Conservation (phyloP, 2,888 invertebrate species). For the Lysandra bellargus region DNA sequence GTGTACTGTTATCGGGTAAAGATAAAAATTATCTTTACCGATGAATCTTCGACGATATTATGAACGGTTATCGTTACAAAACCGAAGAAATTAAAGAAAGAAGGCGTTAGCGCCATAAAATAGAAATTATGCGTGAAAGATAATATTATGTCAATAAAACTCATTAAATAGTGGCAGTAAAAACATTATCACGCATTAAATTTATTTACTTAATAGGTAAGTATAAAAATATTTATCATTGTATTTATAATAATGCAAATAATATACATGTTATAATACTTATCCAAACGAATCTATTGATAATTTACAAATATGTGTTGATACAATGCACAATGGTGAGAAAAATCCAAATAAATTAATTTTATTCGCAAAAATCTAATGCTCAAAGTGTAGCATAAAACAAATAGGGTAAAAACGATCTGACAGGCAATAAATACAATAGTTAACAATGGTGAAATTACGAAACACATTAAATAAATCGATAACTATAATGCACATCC, state of each 20-base stretch:
- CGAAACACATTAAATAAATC: conserved; percentile 11
- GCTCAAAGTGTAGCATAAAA: not conserved
- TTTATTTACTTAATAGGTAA: not conserved
- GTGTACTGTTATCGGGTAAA: not conserved
- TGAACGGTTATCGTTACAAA: not conserved
- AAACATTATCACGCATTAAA: not conserved
- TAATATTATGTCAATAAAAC: not conserved
- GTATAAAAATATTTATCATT: too few relatives aligned
- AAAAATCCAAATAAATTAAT: not conserved
- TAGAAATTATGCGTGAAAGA: not conserved
- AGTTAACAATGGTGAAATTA: conserved; percentile 14
- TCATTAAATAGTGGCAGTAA: not conserved
- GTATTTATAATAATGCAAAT: too few relatives aligned
- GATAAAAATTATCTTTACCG: conserved; percentile 7
- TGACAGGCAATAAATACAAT: not conserved
- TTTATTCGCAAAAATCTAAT: not conserved
- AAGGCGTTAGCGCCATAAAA: not conserved
- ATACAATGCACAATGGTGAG: not conserved
- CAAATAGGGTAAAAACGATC: not conserved
- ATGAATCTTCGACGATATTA: not conserved
- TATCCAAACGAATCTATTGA: too few relatives aligned
- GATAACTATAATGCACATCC: conserved; percentile 6
- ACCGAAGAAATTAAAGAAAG: conserved; percentile 22
- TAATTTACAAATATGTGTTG: too few relatives aligned
- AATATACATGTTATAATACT: too few relatives aligned